A percentile compares a stretch with the other conserved stretches of the same genome.
These are phyloP conservation scores for Grammomys dolichurus DNA, from an alignment of 2,113 vertebrate genomes.

Conservation along the genomic window DNA sequence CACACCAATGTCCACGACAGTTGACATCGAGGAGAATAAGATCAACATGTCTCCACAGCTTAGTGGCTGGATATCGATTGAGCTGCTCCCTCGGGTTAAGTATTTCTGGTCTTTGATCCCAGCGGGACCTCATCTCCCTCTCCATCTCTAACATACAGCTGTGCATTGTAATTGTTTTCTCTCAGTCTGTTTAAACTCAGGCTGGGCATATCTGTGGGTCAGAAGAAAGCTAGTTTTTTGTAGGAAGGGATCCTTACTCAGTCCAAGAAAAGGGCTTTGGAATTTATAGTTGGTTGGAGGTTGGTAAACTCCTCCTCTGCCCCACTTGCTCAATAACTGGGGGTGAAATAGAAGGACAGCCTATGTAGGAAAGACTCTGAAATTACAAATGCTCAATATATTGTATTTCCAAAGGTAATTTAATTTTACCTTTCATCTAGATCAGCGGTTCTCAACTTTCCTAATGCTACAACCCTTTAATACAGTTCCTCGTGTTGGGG, in stretches of 20 bases:
- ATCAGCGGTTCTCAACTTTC: neutral
- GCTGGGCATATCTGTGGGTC: neutral
- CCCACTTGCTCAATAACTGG: neutral
- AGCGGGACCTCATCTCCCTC: accelerated
- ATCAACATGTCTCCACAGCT: neutral
- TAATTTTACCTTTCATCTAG: neutral
- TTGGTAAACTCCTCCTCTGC: neutral
- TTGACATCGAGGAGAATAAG: neutral
- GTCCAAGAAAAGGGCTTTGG: neutral
- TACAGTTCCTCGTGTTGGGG: neutral
- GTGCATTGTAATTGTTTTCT: neutral
- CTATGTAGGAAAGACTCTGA: neutral
- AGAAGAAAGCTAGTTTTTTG: neutral
- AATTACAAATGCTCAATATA: neutral
- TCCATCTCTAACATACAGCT: neutral
- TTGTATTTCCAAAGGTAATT: constrained; percentile 3
- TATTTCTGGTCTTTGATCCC: neutral
- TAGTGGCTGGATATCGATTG: neutral
- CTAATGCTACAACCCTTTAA: neutral
- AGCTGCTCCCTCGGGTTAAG: neutral
- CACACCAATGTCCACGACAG: neutral
- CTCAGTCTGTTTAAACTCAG: neutral
- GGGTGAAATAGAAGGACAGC: neutral
- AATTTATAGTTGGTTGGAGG: neutral
- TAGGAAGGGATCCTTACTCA: neutral